phyloP scores from a whole-genome alignment of 1,140 invertebrate genomes.

The Bombus waltoni region DNA sequence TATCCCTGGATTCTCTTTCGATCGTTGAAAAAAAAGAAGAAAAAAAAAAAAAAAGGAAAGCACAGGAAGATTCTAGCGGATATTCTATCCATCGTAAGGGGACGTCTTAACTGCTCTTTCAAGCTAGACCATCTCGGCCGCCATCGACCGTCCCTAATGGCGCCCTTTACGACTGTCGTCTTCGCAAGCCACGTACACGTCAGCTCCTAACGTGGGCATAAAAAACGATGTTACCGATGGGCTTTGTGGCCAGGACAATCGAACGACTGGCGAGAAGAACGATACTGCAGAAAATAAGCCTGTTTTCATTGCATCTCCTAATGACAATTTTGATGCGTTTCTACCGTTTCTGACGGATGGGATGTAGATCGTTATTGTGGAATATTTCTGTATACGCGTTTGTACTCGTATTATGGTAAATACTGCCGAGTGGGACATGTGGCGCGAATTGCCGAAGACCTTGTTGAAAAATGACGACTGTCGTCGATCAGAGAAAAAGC shows the following conservation, averaged over 20 bases:
- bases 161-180: slow-evolving; percentile 67
- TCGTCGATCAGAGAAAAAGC: no score
- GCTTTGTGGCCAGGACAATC: neutral
- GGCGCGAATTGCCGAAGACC: no score
- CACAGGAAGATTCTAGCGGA: neutral
- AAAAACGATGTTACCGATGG: neutral
- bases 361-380: no score
- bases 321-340: no score
- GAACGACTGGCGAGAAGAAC: neutral
- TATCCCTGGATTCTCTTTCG: slow-evolving; percentile 29
- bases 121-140: slow-evolving; percentile 17
- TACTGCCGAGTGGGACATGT: no score
- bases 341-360: no score
- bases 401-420: no score
- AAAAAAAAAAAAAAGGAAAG: neutral
- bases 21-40: slow-evolving; percentile 50
- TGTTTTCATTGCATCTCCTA: neutral
- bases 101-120: slow-evolving; percentile 36
- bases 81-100: slow-evolving; percentile 18
- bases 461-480: no score
- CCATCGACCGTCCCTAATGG: slow-evolving; percentile 55
- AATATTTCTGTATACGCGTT: no score
- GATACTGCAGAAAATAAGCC: neutral
- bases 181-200: slow-evolving; percentile 25
- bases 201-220: neutral